Base-by-base conservation (phyloP, 2,113 vertebrate genomes). In the Hippocampus comes region DNA sequence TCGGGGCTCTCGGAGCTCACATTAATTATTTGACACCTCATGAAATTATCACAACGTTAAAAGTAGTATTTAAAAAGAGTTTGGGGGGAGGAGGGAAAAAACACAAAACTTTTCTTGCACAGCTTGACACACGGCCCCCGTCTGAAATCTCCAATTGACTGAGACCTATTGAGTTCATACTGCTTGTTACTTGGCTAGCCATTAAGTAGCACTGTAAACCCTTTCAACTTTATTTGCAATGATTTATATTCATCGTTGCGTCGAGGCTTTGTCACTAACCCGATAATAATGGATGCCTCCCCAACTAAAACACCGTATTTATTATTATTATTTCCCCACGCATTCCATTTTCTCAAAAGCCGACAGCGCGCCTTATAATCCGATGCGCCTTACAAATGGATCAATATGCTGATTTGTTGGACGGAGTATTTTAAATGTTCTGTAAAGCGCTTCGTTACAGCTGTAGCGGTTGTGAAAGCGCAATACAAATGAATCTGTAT, bases 1-100 rank as follows among this genome's bases (percentile, higher is more conserved):
- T 34, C 53, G 63, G 20, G 68, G 69, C 67, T 81, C 67, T 70
- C 74, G 30, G 23, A 68, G 75, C 1, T n/a, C 70, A 59, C 43
- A 80, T 76, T 64, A 86, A 83, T 89, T 87, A 89, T 88, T 88
- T 82, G 77, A 41, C 9, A 8, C 70, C 79, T 72, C 68, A 17
- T 60, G 67, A 75, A 82, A 76, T 72, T 84, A 85, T 78, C 79
- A 80, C 71, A 17, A 43, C 43, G 38, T 25, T 65, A n/a, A 43
- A 65, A 43, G 34, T n/a, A 21, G 18, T 20, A 21, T 63, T 64
- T n/a, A 20, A 65, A 59, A 34, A 18, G 27, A 61, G 15, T 7
- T 34, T 61, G 15, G 14, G 2, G 2, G 27, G 15, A 10, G 9
- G 25, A n/a, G 14, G 25, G 10, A 23, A 27, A 30, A 30, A 30